Percentiles rank a stretch among this genome's conserved stretches.
phyloP scores from a whole-genome alignment of 2,797 vertebrate species.

The Vespertilio murinus region DNA sequence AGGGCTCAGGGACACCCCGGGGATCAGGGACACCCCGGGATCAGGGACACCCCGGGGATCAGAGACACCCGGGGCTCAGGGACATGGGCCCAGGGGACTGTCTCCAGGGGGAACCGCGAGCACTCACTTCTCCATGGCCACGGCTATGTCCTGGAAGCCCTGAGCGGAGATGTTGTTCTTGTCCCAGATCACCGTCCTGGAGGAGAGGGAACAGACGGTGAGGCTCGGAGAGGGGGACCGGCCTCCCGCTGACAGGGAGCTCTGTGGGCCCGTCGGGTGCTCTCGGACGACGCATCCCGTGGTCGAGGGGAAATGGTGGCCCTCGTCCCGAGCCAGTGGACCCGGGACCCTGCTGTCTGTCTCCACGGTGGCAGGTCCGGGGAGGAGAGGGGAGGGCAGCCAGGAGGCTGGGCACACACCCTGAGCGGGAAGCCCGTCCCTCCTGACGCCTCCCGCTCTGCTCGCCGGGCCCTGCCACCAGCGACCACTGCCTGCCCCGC shows the following conservation, averaged over 20 bases:
- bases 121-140: constrained; percentile 96
- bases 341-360: background rate
- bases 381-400: too few relatives aligned
- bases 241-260: background rate
- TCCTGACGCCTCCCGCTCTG: background rate
- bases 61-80: too few relatives aligned
- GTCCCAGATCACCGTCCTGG: constrained; percentile 96
- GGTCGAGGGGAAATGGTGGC: background rate
- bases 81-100: too few relatives aligned
- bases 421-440: background rate
- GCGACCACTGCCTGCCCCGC: background rate
- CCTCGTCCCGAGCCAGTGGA: background rate
- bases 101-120: background rate
- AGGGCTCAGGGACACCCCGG: too few relatives aligned
- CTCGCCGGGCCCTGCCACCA: background rate
- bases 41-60: too few relatives aligned
- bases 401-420: background rate
- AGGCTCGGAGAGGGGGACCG: background rate
- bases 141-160: constrained; percentile 96
- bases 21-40: too few relatives aligned
- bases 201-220: constrained; percentile 10
- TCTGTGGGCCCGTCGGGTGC: too few relatives aligned
- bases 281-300: background rate
- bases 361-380: background rate
- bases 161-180: constrained; percentile 94